A percentile compares a stretch with the other conserved stretches of the same genome.
Evolutionary conservation across 2,797 vertebrate species (phyloP).

Genomic region (Phyllotis vaccarum): DNA sequence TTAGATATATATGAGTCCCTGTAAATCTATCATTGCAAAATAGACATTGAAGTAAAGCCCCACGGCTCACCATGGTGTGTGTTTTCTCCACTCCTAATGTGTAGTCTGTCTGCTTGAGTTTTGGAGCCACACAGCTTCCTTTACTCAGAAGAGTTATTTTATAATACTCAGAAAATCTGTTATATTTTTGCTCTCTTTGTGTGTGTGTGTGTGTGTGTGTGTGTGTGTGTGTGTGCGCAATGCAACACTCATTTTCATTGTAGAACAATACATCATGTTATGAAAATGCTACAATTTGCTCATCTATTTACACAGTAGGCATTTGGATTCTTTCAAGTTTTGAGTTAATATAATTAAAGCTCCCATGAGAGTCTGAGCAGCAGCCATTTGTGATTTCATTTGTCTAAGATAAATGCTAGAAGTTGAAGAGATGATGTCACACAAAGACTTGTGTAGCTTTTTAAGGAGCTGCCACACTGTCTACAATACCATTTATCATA

Average conservation of each 20-base stretch:
- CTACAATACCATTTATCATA: not conserved
- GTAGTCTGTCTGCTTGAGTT: not conserved
- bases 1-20: not conserved
- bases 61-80: not conserved
- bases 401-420: not conserved
- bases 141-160: not conserved
- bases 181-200: not conserved
- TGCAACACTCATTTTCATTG: not conserved
- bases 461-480: not conserved
- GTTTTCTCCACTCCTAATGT: not conserved
- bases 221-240: not conserved
- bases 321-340: not conserved
- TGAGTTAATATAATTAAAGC: not conserved
- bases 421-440: not conserved
- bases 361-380: not conserved
- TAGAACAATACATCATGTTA: not conserved
- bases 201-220: not conserved
- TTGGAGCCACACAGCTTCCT: not conserved
- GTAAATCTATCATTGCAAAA: not conserved
- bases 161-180: not conserved
- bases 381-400: not conserved
- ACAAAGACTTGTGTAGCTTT: too few relatives aligned
- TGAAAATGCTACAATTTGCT: not conserved
- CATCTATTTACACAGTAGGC: not conserved
- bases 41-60: not conserved